Evolutionary conservation across 2,797 vertebrate genomes (phyloP).

Genomic region (Pseudocheirus occidentalis): DNA sequence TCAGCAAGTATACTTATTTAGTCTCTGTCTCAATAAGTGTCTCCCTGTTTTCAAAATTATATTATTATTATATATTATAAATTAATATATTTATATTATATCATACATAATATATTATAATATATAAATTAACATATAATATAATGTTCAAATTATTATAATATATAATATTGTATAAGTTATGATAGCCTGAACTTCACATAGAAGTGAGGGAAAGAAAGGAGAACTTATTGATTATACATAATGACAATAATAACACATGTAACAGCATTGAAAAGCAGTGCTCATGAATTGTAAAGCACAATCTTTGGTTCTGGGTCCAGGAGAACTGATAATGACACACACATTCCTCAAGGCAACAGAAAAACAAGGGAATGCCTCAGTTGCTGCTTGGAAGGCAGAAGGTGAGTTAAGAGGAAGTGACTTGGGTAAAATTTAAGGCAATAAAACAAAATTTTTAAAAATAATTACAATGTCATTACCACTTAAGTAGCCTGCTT

Average conservation of each 20-base stretch:
- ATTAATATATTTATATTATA: no score
- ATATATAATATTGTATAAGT: not conserved
- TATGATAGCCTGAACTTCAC: not conserved
- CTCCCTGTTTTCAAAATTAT: not conserved
- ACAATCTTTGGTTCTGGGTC: not conserved
- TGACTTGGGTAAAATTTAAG: not conserved
- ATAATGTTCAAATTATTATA: no score
- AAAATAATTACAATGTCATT: not conserved
- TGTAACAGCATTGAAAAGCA: not conserved
- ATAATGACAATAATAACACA: not conserved
- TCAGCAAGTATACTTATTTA: not conserved
- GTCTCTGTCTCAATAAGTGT: not conserved
- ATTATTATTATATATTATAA: no score
- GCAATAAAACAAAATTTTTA: not conserved
- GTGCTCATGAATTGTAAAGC: not conserved
- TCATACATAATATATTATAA: no score
- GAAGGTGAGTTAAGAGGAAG: not conserved
- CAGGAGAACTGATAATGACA: not conserved
- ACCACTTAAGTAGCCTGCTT: not conserved
- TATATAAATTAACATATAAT: no score
- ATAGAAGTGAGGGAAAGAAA: not conserved
- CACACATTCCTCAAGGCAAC: not conserved
- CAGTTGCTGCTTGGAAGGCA: not conserved
- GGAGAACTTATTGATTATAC: not conserved
- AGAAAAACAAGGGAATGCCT: not conserved